Conservation (phyloP, 2,797 vertebrate species). For the Acestrorhynchus altus region DNA sequence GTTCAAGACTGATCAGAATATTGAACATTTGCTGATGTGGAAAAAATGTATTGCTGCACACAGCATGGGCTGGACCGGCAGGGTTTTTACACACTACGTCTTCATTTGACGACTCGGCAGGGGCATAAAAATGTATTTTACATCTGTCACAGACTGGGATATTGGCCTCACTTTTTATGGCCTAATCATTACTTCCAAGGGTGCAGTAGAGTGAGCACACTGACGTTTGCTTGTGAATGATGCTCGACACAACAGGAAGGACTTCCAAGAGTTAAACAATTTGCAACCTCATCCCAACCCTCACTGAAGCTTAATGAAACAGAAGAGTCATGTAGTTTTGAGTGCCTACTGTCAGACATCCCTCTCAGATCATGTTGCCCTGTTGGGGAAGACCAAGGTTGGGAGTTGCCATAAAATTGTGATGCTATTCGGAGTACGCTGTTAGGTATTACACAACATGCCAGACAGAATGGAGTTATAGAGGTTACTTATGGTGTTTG, state of each 20-base stretch:
- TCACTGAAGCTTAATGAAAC: background rate
- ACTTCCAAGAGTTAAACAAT: background rate
- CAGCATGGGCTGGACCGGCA: background rate
- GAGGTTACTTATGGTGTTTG: too few relatives aligned
- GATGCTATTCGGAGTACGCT: too few relatives aligned
- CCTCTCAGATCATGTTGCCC: background rate
- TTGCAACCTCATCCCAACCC: background rate
- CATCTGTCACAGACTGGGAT: background rate
- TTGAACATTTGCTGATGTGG: constrained; percentile 28
- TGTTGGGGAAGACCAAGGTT: background rate
- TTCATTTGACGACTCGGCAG: background rate
- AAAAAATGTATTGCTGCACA: constrained; percentile 6
- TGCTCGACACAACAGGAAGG: constrained; percentile 4
- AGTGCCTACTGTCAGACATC: background rate
- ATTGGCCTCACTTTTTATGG: constrained; percentile 9
- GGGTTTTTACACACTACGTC: constrained; percentile 7
- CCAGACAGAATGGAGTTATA: too few relatives aligned
- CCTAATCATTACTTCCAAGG: constrained; percentile 33
- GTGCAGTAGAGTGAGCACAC: background rate
- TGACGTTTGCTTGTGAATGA: constrained; percentile 12
- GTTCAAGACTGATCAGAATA: constrained; percentile 8
- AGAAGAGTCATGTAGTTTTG: background rate
- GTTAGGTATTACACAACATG: too few relatives aligned
- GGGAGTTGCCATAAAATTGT: background rate
- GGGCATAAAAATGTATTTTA: constrained; percentile 15